Conservation (phyloP, 2,797 vertebrate species). For the Gambusia yucatana region DNA sequence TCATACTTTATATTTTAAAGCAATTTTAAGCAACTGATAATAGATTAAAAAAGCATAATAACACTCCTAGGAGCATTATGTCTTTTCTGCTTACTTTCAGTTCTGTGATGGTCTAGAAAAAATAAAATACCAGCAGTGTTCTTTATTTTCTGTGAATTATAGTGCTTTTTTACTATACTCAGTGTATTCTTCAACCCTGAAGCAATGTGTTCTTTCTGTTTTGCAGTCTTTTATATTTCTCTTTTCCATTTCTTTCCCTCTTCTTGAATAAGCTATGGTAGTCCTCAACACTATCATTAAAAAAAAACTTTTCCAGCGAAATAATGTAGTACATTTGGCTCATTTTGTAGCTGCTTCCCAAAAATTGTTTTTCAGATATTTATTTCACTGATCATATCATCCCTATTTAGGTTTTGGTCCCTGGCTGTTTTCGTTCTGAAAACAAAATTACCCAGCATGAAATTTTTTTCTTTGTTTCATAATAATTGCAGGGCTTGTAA, state of each 20-base stretch:
- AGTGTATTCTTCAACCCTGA: slow-evolving; percentile 50
- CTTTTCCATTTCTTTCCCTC: slow-evolving; percentile 26
- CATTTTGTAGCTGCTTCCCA: slow-evolving; percentile 25
- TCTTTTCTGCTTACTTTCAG: slow-evolving; percentile 7
- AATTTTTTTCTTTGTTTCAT: slow-evolving; percentile 30
- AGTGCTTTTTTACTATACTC: slow-evolving; percentile 34
- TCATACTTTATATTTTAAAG: slow-evolving; percentile 14
- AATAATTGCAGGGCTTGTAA: not conserved
- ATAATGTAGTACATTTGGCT: slow-evolving; percentile 32
- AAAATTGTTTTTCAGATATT: slow-evolving; percentile 21
- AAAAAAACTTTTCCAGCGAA: slow-evolving; percentile 39
- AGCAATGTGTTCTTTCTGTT: slow-evolving; percentile 50
- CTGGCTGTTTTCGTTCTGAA: not conserved
- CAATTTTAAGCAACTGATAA: not conserved
- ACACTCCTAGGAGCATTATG: not conserved
- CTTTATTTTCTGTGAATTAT: slow-evolving; percentile 54
- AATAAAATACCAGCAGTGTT: slow-evolving; percentile 34
- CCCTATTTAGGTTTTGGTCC: not conserved
- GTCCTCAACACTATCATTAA: slow-evolving; percentile 61
- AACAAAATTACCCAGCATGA: not conserved
- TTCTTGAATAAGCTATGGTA: slow-evolving; percentile 58
- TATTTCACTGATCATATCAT: not conserved
- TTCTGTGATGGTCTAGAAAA: slow-evolving; percentile 25
- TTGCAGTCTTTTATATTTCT: slow-evolving; percentile 22
- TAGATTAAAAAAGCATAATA: not conserved